These are phyloP conservation scores for Neolamprologus devosi DNA, from an alignment of 2,113 vertebrate genomes.

Conservation along the genomic window DNA sequence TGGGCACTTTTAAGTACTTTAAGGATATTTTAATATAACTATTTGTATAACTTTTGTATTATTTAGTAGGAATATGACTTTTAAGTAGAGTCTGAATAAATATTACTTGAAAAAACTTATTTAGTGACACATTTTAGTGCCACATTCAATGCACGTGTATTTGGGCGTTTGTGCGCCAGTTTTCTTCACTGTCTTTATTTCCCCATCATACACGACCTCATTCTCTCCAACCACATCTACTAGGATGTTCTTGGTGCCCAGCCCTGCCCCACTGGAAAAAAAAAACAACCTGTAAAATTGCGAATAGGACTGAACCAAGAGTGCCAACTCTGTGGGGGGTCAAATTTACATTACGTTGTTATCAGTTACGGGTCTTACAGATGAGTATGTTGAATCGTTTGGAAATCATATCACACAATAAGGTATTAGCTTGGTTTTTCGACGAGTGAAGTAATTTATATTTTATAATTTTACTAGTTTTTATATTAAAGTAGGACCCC, in stretches of 20 bases:
- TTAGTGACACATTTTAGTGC: background rate
- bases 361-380: accelerated
- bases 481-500: background rate
- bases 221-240: background rate
- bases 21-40: background rate
- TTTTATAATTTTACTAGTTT: background rate
- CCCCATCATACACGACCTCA: background rate
- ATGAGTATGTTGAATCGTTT: accelerated
- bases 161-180: background rate
- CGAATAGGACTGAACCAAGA: constrained; percentile 22
- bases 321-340: background rate
- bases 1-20: background rate
- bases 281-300: background rate
- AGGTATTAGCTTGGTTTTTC: accelerated
- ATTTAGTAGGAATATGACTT: background rate
- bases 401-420: accelerated
- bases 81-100: background rate
- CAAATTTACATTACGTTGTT: background rate
- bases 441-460: accelerated
- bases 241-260: background rate
- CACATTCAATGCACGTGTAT: background rate
- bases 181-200: background rate
- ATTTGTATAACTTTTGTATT: background rate
- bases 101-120: background rate
- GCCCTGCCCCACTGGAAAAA: background rate